phyloP scores from a whole-genome alignment of 2,113 vertebrate species.

The Myanophis thanlyinensis region DNA sequence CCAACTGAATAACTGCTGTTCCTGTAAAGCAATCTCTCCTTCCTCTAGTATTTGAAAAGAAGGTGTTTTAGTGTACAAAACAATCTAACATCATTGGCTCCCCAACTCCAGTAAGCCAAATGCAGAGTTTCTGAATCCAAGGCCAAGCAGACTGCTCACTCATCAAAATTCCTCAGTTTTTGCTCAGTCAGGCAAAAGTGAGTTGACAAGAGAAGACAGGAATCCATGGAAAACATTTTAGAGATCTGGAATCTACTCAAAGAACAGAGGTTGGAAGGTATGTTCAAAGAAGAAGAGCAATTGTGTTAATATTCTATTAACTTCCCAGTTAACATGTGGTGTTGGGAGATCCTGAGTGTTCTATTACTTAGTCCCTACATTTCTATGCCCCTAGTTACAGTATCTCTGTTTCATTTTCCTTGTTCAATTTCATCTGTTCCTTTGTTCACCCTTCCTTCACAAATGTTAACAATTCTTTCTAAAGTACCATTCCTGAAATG shows the following conservation, averaged over 20 bases:
- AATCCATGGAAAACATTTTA: neutral
- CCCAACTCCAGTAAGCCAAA: neutral
- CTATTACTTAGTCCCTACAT: neutral
- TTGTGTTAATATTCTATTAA: neutral
- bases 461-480: neutral
- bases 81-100: neutral
- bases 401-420: neutral
- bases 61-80: neutral
- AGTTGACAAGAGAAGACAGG: neutral
- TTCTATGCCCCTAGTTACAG: neutral
- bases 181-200: neutral
- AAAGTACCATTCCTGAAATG: neutral
- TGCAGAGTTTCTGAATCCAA: neutral
- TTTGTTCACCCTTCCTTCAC: neutral
- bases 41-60: too few species aligned
- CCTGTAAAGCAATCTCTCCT: neutral
- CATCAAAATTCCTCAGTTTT: conserved; percentile 22
- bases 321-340: neutral
- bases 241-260: neutral
- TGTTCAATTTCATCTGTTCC: neutral
- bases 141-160: neutral
- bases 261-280: neutral
- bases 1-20: neutral
- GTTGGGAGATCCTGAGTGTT: neutral
- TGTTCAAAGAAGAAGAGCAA: neutral